Percentiles rank a stretch among this genome's conserved stretches.
Evolutionary conservation across 2,113 vertebrate genomes (phyloP).

Genomic region (Orthonyx spaldingii): DNA sequence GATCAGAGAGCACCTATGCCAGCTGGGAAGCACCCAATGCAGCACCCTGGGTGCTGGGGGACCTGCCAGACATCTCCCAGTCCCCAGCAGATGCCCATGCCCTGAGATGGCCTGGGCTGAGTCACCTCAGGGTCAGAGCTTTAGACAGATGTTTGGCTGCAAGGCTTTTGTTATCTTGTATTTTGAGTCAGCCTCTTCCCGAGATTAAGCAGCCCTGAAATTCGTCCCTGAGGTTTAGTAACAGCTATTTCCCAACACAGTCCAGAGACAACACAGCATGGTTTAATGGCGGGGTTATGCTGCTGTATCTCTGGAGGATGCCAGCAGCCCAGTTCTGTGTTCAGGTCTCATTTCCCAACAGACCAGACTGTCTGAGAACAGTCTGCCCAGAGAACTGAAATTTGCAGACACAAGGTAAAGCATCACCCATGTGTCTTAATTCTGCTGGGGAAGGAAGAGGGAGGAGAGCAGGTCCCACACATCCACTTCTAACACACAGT

Average conservation of each 20-base stretch:
- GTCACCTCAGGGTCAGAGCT: background rate
- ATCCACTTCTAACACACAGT: background rate
- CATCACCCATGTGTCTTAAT: background rate
- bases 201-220: constrained; percentile 29
- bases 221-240: background rate
- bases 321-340: background rate
- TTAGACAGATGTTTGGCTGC: background rate
- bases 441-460: background rate
- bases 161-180: background rate
- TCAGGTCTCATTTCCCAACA: background rate
- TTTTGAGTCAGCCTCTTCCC: background rate
- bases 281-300: background rate
- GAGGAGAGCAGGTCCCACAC: background rate
- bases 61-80: background rate
- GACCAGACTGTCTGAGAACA: too few species aligned
- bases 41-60: background rate
- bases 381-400: background rate
- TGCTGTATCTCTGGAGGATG: background rate
- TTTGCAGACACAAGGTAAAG: background rate
- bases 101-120: background rate
- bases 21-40: background rate
- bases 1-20: background rate
- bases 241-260: background rate
- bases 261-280: background rate
- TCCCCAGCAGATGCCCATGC: background rate